phyloP scores from a whole-genome alignment of 2,113 vertebrate genomes.

The Glareola pratincola region DNA sequence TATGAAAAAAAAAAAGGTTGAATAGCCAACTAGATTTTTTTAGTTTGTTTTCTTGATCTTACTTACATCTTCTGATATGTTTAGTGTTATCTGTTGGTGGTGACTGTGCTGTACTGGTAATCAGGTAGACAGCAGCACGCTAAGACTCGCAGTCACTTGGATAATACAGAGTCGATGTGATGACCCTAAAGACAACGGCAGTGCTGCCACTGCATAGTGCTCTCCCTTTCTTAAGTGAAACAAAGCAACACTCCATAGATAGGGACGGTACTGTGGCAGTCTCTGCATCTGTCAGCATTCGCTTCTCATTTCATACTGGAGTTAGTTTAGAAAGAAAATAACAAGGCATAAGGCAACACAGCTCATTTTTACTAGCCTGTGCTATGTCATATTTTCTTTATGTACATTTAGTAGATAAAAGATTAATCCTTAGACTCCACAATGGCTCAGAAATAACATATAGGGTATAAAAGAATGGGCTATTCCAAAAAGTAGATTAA shows the following conservation, averaged over 20 bases:
- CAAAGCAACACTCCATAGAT: background rate
- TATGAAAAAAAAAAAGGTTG: background rate
- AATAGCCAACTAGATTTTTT: background rate
- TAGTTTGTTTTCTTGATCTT: background rate
- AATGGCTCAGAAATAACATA: background rate
- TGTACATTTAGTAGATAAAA: background rate
- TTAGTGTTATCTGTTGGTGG: background rate
- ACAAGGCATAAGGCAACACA: background rate
- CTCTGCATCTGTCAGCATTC: background rate
- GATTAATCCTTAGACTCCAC: background rate
- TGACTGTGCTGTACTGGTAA: background rate
- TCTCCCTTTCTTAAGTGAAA: background rate
- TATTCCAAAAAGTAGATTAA: constrained; percentile 11
- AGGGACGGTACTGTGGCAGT: background rate
- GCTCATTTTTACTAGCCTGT: background rate
- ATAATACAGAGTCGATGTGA: background rate
- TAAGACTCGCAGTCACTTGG: background rate
- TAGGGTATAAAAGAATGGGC: background rate
- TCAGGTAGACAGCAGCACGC: background rate
- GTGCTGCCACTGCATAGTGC: background rate
- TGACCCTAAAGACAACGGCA: background rate
- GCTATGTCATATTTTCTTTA: background rate
- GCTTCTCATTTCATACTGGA: background rate
- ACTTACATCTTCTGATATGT: background rate
- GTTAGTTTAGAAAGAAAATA: background rate